Evolutionary conservation across 2,797 vertebrate species (phyloP).

Genomic region (Poecilia gillii): DNA sequence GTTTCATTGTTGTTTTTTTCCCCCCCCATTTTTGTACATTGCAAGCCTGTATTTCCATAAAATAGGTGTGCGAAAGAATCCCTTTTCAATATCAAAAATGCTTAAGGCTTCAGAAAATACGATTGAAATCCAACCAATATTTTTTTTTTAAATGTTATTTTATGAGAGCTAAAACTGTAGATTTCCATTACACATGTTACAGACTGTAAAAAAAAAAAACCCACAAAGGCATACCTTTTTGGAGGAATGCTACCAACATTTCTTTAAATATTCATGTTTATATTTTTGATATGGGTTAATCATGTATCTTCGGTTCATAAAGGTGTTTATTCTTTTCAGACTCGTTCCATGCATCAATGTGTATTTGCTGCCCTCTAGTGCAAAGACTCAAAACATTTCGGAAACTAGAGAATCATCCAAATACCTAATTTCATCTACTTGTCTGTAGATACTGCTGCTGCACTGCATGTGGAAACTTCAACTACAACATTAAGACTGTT

Average conservation of each 20-base stretch:
- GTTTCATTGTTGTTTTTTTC: neutral
- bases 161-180: neutral
- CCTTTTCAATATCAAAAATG: neutral
- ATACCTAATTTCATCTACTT: neutral
- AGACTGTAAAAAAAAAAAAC: neutral
- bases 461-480: neutral
- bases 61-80: neutral
- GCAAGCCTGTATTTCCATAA: neutral
- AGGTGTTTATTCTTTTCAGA: neutral
- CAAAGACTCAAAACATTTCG: neutral
- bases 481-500: neutral
- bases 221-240: neutral
- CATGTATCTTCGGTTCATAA: neutral
- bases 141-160: neutral
- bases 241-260: neutral
- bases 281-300: neutral
- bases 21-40: neutral
- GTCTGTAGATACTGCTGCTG: neutral
- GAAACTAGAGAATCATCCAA: neutral
- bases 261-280: neutral
- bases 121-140: neutral
- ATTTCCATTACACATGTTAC: neutral
- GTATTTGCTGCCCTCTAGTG: slow-evolving; percentile 71
- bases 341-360: neutral
- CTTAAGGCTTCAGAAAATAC: neutral